Percentiles rank a stretch among this genome's conserved stretches.
Evolutionary conservation across 2,113 vertebrate species (phyloP).

Genomic region (Pitta sordida): DNA sequence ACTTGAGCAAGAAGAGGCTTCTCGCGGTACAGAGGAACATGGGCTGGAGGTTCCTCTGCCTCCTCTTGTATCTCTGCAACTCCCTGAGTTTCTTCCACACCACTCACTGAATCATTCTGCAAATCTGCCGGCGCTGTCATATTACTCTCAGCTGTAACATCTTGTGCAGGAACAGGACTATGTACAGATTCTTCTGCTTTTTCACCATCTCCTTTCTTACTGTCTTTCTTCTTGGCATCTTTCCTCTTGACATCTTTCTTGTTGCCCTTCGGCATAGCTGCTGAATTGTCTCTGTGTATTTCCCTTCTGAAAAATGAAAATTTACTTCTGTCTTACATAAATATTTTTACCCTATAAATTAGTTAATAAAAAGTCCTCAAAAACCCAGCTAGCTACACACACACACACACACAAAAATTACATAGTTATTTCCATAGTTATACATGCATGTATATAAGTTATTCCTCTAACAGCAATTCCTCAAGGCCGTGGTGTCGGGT

Average conservation of each 20-base stretch:
- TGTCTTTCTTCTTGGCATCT: slow-evolving; percentile 60
- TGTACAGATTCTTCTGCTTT: slow-evolving; percentile 35
- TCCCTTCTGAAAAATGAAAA: background rate
- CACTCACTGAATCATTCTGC: background rate
- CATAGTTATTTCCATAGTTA: background rate
- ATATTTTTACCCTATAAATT: background rate
- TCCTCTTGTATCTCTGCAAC: background rate
- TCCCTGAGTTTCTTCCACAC: background rate
- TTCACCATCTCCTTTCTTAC: slow-evolving; percentile 59
- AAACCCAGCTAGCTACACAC: background rate
- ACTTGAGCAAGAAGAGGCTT: slow-evolving; percentile 63
- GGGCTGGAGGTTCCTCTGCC: background rate
- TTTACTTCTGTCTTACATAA: background rate
- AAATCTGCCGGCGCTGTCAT: background rate
- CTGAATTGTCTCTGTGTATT: background rate
- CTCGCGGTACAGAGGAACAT: background rate
- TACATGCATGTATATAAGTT: background rate
- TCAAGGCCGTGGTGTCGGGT: background rate
- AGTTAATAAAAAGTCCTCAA: background rate
- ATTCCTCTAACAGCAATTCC: background rate
- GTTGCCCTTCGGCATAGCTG: slow-evolving; percentile 68
- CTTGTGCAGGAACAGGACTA: background rate
- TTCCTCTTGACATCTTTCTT: slow-evolving; percentile 71
- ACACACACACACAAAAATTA: no score
- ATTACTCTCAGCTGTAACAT: background rate